phyloP scores from a whole-genome alignment of 2,797 vertebrate species.

The Myripristis murdjan region DNA sequence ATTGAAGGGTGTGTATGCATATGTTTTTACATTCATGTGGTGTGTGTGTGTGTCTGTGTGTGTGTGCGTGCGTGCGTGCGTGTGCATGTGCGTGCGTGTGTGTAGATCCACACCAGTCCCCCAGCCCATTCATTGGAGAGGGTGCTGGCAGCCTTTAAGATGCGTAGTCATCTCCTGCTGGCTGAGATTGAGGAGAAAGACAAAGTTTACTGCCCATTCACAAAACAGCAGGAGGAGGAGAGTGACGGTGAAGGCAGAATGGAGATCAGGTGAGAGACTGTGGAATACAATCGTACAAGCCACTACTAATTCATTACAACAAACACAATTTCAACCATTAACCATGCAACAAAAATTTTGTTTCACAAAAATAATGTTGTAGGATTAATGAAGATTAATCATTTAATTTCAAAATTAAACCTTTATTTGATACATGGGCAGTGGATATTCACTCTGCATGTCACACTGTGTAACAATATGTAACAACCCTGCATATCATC shows the following conservation, averaged over 20 bases:
- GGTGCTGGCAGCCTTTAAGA: slow-evolving; percentile 90
- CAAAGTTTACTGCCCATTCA: slow-evolving; percentile 84
- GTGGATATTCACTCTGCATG: too few species aligned
- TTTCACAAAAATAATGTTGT: background rate
- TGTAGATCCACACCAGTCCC: slow-evolving; percentile 86
- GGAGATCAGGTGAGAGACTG: slow-evolving; percentile 81
- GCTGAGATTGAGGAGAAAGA: slow-evolving; percentile 90
- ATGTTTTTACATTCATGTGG: too few species aligned
- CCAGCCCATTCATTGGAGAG: slow-evolving; percentile 85
- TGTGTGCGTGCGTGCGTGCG: slow-evolving; percentile 20
- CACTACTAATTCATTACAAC: background rate
- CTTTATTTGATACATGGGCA: too few species aligned
- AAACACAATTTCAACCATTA: background rate
- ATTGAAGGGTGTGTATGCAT: background rate
- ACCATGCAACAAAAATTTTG: background rate
- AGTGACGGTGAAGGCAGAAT: slow-evolving; percentile 57
- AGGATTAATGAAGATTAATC: background rate
- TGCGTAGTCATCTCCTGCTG: slow-evolving; percentile 87
- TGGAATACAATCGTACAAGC: background rate
- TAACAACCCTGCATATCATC: background rate
- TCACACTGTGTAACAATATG: too few species aligned
- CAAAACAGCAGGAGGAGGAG: slow-evolving; percentile 58
- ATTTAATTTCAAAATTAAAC: too few species aligned
- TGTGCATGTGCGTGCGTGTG: slow-evolving; percentile 11
- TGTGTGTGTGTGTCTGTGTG: background rate